Conservation (phyloP, 2,888 invertebrate genomes). For the Tricholauxania praeusta region DNA sequence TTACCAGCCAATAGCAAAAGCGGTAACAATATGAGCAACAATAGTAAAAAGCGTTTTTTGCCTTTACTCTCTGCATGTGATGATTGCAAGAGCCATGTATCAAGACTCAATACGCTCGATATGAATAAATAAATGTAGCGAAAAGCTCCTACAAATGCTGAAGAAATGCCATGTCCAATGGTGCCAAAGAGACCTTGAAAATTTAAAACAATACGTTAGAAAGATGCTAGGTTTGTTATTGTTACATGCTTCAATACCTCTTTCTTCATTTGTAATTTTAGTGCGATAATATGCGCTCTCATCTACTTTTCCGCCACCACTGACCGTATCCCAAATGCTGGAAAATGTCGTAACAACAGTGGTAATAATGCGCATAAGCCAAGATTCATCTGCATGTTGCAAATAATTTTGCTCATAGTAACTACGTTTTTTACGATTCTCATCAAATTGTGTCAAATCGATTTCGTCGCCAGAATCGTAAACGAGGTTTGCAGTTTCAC, state of each 20-base stretch:
- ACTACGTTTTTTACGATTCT: conserved; percentile 47
- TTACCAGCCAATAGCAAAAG: conserved; percentile 72
- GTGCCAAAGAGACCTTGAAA: conserved; percentile 54
- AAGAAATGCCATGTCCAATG: conserved; percentile 50
- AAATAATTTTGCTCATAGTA: conserved; percentile 37
- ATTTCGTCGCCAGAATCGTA: conserved; percentile 67
- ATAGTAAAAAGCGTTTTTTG: conserved; percentile 63
- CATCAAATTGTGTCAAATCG: conserved; percentile 55
- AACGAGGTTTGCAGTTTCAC: conserved; percentile 51
- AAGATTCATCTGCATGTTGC: conserved; percentile 49
- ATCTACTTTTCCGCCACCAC: conserved; percentile 48
- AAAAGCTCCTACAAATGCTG: conserved; percentile 52
- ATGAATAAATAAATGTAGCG: conserved; percentile 61
- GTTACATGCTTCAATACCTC: conserved; percentile 46
- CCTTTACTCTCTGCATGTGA: conserved; percentile 56
- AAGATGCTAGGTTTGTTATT: background rate
- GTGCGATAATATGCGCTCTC: conserved; percentile 50
- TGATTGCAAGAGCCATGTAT: conserved; percentile 62
- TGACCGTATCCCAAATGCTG: conserved; percentile 53
- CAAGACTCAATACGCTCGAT: conserved; percentile 63
- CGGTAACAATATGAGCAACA: conserved; percentile 70
- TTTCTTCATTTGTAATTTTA: conserved; percentile 50
- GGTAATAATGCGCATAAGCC: conserved; percentile 58
- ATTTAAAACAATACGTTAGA: conserved; percentile 12
- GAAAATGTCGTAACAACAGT: conserved; percentile 55